A percentile compares a stretch with the other conserved stretches of the same genome.
phyloP scores from a whole-genome alignment of 2,888 invertebrate species.

The Lepidocyrtoides sp. region DNA sequence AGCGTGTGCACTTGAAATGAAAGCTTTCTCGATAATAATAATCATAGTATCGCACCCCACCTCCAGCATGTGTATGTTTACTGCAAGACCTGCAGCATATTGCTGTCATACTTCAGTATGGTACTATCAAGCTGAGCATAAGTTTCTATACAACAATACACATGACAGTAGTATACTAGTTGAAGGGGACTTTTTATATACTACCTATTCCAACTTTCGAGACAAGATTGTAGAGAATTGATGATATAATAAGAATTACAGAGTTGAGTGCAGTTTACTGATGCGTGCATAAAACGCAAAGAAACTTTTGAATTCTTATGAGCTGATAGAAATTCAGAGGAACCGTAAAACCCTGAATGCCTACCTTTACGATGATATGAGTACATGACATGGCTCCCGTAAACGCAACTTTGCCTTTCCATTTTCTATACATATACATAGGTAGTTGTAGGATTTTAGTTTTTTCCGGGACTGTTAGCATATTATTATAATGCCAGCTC shows the following conservation, averaged over 20 bases:
- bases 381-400: no score
- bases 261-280: conserved; percentile 51
- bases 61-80: neutral
- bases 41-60: no score
- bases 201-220: neutral
- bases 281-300: conserved; percentile 57
- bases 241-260: conserved; percentile 46
- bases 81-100: neutral
- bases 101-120: neutral
- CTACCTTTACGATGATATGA: neutral
- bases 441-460: no score
- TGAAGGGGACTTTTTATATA: neutral
- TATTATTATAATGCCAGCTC: no score
- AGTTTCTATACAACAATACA: no score
- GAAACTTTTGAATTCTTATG: conserved; percentile 77
- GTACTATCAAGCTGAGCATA: no score
- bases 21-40: conserved; percentile 15
- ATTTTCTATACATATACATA: no score
- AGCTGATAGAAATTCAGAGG: neutral
- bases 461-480: neutral
- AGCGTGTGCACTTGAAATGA: conserved; percentile 14
- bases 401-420: no score
- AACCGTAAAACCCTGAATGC: neutral
- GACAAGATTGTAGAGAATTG: neutral
- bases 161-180: neutral